Base-by-base conservation (phyloP, 2,113 vertebrate species). In the Actenoides lindsayi region DNA sequence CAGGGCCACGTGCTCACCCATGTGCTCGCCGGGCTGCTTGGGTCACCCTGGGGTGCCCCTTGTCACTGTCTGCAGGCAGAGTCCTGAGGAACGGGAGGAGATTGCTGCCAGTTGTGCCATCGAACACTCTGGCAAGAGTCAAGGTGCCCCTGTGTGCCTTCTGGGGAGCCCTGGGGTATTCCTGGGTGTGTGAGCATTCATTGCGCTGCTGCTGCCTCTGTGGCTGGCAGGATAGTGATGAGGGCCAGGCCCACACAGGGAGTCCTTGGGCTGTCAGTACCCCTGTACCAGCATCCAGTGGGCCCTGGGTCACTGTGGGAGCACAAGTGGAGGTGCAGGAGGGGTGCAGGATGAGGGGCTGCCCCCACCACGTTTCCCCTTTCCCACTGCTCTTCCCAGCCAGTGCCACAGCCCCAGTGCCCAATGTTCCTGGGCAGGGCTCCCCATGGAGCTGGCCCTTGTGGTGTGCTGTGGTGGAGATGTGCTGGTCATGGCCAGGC, bases 31-130 rank as follows among this genome's bases (percentile, higher is more conserved):
- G 21, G 70, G 82, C 82, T 92, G 88, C 78, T 51, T 90, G 94
- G 86, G 94, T 96, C 93, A 96, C 94, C 95, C 93, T 90, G 94
- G 91, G 83, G 91, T 95, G 91, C 83, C 41, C 91, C 96, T 96
- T 94, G 87, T 75, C 1, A 46, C 51, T 3, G 42, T 31, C 59
- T 10, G 68, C 42, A 27, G 93, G 83, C 89, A 89, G 76, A 74
- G 86, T 65, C 63, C 30, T 2, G 2, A 39, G 42, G 60, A 74
- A 54, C 4, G 0, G 90, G 35, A 86, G 87, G 37, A 69, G 71
- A 25, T 56, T 87, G 60, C 56, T 65, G 3, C 62, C 74, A 81
- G 62, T 37, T 0, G 42, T 75, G 63, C 74, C 5, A 5, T 73
- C 3, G 6, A 53, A 69, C 2, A 3, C 77, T 83, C 83, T 73